Evolutionary conservation across 2,797 vertebrate genomes (phyloP).

Genomic region (Apodemus agrarius): DNA sequence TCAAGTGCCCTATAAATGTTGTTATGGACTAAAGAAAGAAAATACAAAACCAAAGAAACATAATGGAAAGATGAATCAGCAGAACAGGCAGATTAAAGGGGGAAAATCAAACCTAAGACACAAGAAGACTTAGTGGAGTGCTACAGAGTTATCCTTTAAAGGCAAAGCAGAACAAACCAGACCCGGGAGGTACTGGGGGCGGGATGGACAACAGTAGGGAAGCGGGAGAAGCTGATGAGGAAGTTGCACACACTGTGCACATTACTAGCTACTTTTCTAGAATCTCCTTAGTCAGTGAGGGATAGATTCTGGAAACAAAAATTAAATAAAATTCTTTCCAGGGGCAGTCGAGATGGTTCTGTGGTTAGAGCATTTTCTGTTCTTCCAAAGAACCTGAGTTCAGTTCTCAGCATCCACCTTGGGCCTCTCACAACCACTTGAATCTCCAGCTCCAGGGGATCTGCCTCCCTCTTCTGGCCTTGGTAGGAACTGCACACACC

Average conservation of each 20-base stretch:
- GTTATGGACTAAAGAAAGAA: constrained; percentile 53
- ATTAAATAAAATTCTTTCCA: neutral
- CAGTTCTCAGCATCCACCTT: neutral
- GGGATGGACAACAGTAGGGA: neutral
- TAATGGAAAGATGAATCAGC: constrained; percentile 61
- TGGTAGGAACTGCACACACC: neutral
- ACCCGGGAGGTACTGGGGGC: constrained; percentile 16
- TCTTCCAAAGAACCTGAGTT: neutral
- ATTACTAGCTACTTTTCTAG: neutral
- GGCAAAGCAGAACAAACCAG: constrained; percentile 32
- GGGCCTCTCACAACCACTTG: neutral
- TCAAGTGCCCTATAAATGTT: constrained; percentile 38
- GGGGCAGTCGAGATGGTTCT: neutral
- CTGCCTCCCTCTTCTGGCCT: neutral
- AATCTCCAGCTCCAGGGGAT: neutral
- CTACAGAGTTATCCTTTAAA: constrained; percentile 60
- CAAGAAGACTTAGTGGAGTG: constrained; percentile 53
- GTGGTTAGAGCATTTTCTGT: neutral
- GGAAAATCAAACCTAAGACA: constrained; percentile 56
- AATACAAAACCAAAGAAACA: constrained; percentile 52
- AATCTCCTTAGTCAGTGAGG: neutral
- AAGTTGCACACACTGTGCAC: no score
- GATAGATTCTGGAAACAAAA: neutral
- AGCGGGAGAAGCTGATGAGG: neutral
- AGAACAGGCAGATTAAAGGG: constrained; percentile 43